These are phyloP conservation scores for Acleris laterana DNA, from an alignment of 2,888 invertebrate species.

Conservation along the genomic window DNA sequence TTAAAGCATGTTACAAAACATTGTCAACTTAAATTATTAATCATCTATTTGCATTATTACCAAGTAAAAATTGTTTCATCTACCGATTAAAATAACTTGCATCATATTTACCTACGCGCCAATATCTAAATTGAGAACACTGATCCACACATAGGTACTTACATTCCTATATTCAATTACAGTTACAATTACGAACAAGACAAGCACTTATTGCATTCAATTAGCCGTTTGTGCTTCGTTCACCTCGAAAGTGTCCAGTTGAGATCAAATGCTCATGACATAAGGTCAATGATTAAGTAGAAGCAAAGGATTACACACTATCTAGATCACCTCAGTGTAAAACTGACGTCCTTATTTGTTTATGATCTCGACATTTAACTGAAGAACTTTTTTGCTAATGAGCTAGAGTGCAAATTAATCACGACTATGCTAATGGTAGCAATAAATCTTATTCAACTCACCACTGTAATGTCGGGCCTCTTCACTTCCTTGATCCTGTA, in stretches of 20 bases:
- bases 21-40: not conserved
- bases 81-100: not conserved
- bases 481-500: constrained; percentile 89
- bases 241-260: constrained; percentile 11
- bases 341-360: not conserved
- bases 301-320: not conserved
- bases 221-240: constrained; percentile 7
- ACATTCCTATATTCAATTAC: not conserved
- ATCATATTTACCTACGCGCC: not conserved
- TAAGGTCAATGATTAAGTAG: constrained; percentile 11
- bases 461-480: constrained; percentile 60
- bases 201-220: constrained; percentile 14
- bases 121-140: constrained; percentile 4
- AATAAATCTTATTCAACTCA: constrained; percentile 53
- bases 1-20: constrained; percentile 6
- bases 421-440: constrained; percentile 14
- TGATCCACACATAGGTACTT: constrained; percentile 7
- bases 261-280: constrained; percentile 11
- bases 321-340: not conserved
- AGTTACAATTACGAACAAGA: constrained; percentile 1
- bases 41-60: too few relatives aligned
- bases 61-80: too few relatives aligned
- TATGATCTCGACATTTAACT: constrained; percentile 3
- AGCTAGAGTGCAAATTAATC: not conserved
- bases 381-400: constrained; percentile 8